Evolutionary conservation across 2,797 vertebrate species (phyloP).

Genomic region (Spinus pinus): DNA sequence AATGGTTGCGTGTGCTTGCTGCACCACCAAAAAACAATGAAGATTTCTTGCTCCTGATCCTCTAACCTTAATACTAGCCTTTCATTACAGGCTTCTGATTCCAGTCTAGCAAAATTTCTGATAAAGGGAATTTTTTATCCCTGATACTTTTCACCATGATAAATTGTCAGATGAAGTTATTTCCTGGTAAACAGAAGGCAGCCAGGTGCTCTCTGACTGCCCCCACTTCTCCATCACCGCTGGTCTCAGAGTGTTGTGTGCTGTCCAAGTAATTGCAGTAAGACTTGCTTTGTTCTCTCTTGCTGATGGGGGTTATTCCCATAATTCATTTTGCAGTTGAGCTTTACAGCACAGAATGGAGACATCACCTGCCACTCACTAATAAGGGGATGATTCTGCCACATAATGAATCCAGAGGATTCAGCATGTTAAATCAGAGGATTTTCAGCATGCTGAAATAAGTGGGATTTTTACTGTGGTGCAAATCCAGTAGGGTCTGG

Average conservation of each 20-base stretch:
- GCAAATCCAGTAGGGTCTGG: neutral
- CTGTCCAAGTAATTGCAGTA: rapidly evolving
- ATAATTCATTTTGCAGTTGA: neutral
- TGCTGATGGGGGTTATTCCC: neutral
- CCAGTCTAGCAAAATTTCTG: neutral
- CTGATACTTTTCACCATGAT: neutral
- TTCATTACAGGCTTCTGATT: neutral
- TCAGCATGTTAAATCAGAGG: neutral
- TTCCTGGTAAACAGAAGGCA: neutral
- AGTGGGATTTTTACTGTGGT: neutral
- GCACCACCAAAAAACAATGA: neutral
- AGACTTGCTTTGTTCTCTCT: neutral
- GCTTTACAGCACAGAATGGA: neutral
- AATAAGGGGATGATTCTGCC: neutral
- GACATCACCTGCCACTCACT: neutral
- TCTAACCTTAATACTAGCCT: neutral
- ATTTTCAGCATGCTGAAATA: neutral
- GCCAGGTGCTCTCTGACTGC: neutral
- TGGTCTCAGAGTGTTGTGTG: neutral
- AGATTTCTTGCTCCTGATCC: neutral
- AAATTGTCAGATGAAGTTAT: neutral
- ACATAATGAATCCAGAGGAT: neutral
- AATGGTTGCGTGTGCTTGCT: neutral
- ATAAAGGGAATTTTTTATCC: neutral
- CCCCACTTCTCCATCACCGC: neutral